Base-by-base conservation (phyloP, 2,113 vertebrate genomes). In the Numenius arquata region DNA sequence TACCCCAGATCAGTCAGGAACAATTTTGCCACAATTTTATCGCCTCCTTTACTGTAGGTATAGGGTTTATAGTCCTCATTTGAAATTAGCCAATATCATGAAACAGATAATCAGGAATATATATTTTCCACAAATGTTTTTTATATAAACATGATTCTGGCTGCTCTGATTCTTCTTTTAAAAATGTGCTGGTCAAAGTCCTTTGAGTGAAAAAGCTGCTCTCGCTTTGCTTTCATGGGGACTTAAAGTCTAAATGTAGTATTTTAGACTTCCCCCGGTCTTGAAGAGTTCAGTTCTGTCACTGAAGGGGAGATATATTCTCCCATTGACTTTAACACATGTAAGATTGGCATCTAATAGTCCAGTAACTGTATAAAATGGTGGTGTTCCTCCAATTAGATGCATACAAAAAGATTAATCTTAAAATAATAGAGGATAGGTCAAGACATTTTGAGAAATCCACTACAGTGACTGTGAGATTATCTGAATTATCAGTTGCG, bases 401-500 rank as follows among this genome's bases (percentile, higher is more conserved):
- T 73, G 40, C 10, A 30, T 29, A 41, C 10, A 68, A 38, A 71
- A 52, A 74, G 58, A 76, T 90, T 82, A 45, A 71, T 90, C 30
- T 89, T 67, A 85, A 84, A 91, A 74, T 94, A 87, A 89, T 76
- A 47, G 68, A 67, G 65, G 9, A 53, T 32, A 53, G 50, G 76
- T 83, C 38, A 63, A 70, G 62, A 55, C 6, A 23, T 71, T 82
- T 75, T 77, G 61, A 73, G 53, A 89, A 87, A 82, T 80, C 59
- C 27, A 38, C 72, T 79, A 21, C 15, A 77, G 29, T 82, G 63
- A 87, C 58, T 83, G 12, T 92, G 50, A 55, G 77, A 85, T 94
- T 82, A 89, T 92, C 25, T 84, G 61, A 80, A 66, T 95, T 89
- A 83, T 82, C 85, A 78, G 47, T 82, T 85, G 36, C 27, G 38